These are phyloP conservation scores for Oncopodura yosiiana DNA, from an alignment of 1,140 invertebrate genomes.

Conservation along the genomic window DNA sequence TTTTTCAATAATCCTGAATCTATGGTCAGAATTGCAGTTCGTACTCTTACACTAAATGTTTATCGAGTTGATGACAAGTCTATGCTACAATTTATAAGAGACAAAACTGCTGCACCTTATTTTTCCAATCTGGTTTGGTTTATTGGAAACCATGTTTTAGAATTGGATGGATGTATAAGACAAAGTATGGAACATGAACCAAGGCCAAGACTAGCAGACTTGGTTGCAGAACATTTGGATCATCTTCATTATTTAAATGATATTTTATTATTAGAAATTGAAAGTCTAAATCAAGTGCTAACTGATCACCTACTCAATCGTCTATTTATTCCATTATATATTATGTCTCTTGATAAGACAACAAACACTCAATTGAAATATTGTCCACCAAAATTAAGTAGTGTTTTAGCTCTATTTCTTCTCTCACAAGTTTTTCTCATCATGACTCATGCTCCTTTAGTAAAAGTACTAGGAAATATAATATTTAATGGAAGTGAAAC, in stretches of 20 bases:
- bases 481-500: slow-evolving; percentile 58
- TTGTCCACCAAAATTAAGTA: slow-evolving; percentile 58
- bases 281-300: slow-evolving; percentile 87
- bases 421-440: slow-evolving; percentile 95
- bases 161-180: slow-evolving; percentile 87
- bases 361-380: slow-evolving; percentile 1
- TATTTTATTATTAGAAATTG: slow-evolving; percentile 83
- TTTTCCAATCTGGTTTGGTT: slow-evolving; percentile 99
- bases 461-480: slow-evolving; percentile 76
- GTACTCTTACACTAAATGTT: slow-evolving; percentile 94
- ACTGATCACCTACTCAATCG: slow-evolving; percentile 89
- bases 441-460: slow-evolving; percentile 74
- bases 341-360: slow-evolving; percentile 62
- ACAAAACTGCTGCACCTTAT: slow-evolving; percentile 91
- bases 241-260: slow-evolving; percentile 98
- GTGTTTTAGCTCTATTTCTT: slow-evolving; percentile 81
- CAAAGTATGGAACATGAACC: slow-evolving; percentile 85
- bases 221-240: slow-evolving; percentile 95
- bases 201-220: slow-evolving; percentile 74
- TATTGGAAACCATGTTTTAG: slow-evolving; percentile 94
- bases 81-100: slow-evolving; percentile 91
- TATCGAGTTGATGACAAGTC: slow-evolving; percentile 89
- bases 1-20: slow-evolving; percentile 98
- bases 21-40: slow-evolving; percentile 97
- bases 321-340: slow-evolving; percentile 85